phyloP scores from a whole-genome alignment of 2,888 invertebrate genomes.

The Lamellibrachia columna region DNA sequence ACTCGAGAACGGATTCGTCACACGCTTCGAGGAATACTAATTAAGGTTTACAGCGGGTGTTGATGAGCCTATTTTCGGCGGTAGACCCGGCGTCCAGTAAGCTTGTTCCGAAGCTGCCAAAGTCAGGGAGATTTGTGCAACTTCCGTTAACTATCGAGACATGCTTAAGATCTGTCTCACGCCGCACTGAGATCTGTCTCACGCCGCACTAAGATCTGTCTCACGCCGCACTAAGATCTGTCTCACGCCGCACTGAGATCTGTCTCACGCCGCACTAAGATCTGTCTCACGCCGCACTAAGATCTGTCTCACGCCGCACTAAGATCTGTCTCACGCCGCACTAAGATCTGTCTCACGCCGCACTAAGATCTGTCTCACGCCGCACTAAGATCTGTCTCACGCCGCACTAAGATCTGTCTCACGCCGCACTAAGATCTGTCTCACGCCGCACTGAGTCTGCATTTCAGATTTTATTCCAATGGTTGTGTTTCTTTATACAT shows the following conservation, averaged over 20 bases:
- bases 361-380: background rate
- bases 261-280: background rate
- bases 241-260: background rate
- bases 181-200: background rate
- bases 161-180: background rate
- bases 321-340: too few relatives aligned
- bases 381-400: too few relatives aligned
- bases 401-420: background rate
- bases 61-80: background rate
- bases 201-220: too few relatives aligned
- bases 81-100: background rate
- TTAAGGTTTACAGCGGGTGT: background rate
- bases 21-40: constrained; percentile 6
- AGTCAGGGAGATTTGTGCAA: background rate
- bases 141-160: background rate
- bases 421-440: background rate
- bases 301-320: background rate
- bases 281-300: background rate
- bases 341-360: too few relatives aligned
- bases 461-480: background rate
- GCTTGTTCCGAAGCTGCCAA: background rate
- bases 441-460: background rate
- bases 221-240: background rate
- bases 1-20: background rate
- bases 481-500: background rate